These are phyloP conservation scores for Basileuterus tristriatus DNA, from an alignment of 2,797 vertebrate genomes.

Conservation along the genomic window DNA sequence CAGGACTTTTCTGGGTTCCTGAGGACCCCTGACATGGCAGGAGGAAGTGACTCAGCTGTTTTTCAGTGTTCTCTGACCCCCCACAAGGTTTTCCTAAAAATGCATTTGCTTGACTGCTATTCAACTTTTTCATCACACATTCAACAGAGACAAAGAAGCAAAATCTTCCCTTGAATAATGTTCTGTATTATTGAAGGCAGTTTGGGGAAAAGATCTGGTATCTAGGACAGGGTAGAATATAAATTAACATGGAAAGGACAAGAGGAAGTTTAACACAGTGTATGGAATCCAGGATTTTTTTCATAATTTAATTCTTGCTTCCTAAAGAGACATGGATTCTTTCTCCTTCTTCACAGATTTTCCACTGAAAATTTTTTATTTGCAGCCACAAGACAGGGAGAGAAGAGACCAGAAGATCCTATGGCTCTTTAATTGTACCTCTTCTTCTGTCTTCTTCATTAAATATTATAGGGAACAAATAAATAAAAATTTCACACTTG, in stretches of 20 bases:
- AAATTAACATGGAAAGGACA: constrained; percentile 15
- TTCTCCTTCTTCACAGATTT: not conserved
- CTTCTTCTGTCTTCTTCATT: not conserved
- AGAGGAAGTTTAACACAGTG: not conserved
- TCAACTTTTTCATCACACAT: constrained; percentile 13
- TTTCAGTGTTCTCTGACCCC: not conserved
- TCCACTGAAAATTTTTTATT: not conserved
- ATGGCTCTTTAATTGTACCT: not conserved
- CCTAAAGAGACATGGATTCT: not conserved
- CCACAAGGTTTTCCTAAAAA: constrained; percentile 26
- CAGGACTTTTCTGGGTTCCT: not conserved
- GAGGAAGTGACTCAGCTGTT: not conserved
- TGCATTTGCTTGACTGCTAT: constrained; percentile 1
- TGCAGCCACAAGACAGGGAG: not conserved
- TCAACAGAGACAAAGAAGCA: not conserved
- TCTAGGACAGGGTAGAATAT: constrained; percentile 11
- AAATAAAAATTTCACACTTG: not conserved
- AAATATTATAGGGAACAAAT: not conserved
- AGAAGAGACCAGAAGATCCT: not conserved
- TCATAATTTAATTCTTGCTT: not conserved
- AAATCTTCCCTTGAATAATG: not conserved
- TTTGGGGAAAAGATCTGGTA: not conserved
- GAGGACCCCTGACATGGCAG: not conserved
- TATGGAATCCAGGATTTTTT: not conserved
- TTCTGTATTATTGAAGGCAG: constrained; percentile 45